Percentiles rank a stretch among this genome's conserved stretches.
Conservation (phyloP, 2,888 invertebrate genomes). For the Eupithecia tripunctaria region DNA sequence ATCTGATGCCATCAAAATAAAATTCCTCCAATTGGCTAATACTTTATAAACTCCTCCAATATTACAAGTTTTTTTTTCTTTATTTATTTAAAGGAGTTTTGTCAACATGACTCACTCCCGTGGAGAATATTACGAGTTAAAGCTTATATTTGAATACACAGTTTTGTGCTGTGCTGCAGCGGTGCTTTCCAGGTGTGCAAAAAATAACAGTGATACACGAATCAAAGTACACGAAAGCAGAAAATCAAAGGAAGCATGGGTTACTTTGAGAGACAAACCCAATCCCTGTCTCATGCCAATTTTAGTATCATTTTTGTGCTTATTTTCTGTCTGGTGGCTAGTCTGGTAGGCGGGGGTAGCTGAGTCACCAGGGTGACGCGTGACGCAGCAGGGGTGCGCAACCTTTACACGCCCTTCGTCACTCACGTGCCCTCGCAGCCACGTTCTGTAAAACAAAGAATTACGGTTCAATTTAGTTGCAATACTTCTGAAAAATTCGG, state of each 20-base stretch:
- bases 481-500: background rate
- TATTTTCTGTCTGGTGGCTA: constrained; percentile 59
- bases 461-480: background rate
- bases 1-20: too few relatives aligned
- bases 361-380: constrained; percentile 64
- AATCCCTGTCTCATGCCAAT: constrained; percentile 37
- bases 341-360: constrained; percentile 56
- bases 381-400: constrained; percentile 64
- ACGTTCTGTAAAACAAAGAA: background rate
- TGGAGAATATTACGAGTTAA: too few relatives aligned
- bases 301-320: constrained; percentile 55
- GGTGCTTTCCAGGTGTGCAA: too few relatives aligned
- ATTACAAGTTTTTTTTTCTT: too few relatives aligned
- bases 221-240: background rate
- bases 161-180: too few relatives aligned
- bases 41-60: too few relatives aligned
- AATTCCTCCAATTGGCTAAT: too few relatives aligned
- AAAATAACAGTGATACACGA: background rate
- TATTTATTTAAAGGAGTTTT: too few relatives aligned
- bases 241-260: constrained; percentile 15
- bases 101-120: too few relatives aligned
- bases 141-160: too few relatives aligned
- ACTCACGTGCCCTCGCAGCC: background rate
- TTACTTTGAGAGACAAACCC: constrained; percentile 39
- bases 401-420: constrained; percentile 36